Base-by-base conservation (phyloP, 1,140 invertebrate species). In the Drosophila grimshawi region DNA sequence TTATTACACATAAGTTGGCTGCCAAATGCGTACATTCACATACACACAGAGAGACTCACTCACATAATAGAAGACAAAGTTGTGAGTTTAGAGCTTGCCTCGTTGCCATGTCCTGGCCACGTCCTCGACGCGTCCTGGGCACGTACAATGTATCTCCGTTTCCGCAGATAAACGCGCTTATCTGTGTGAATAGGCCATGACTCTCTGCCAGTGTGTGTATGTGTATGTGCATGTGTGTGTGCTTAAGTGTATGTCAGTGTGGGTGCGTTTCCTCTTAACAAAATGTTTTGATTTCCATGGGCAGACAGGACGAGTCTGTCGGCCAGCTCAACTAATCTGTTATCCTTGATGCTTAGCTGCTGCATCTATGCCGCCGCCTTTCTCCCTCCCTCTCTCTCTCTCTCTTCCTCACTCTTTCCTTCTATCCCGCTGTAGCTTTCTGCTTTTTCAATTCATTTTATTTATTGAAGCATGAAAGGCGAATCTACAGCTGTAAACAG, bases 381-480 rank as follows among this genome's bases (percentile, higher is more conserved):
- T 49, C 10, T 68, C 30, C n/a, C 6, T n/a, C 49, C 55, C 39
- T 74, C 57, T 48, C 61, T 51, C 55, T 66, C 53, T 45, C 33
- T 59, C 2, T 39, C 29, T 63, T 55, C 30, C 53, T 64, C 56
- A 59, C 65, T 48, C 32, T 62, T n/a, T 68, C 10, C 6, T 7
- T 35, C 41, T 51, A 3, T 51, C 11, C 8, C 7, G 11, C 11
- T 64, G 8, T 60, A 10, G 43, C 7, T 30, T 41, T 37, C 35
- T 70, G 61, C 71, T 48, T 48, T 52, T 83, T 88, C 85, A 89
- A 88, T 89, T 88, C 80, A 89, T 88, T 89, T 89, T 88, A 89
- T 88, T 88, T 88, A 88, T 88, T 86, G 85, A 82, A 88, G 85
- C 85, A 88, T 88, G 80, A 89, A 88, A 89, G 80, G 75, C 73